Conservation (phyloP, 2,797 vertebrate genomes). For the Mormyrus hasselquistii region DNA sequence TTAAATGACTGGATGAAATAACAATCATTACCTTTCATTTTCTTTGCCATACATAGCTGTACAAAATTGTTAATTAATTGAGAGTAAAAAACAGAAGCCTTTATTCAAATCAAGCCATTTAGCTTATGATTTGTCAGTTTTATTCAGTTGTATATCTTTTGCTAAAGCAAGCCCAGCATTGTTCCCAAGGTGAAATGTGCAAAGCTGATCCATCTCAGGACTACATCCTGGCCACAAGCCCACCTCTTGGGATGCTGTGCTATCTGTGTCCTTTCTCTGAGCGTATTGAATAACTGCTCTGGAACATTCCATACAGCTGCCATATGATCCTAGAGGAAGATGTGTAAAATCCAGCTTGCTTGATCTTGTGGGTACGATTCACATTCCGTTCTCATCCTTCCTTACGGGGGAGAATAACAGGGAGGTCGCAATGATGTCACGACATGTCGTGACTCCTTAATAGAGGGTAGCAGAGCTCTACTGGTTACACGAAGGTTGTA, state of each 20-base stretch:
- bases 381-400: background rate
- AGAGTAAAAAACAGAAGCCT: background rate
- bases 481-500: background rate
- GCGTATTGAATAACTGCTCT: background rate
- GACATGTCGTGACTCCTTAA: background rate
- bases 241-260: background rate
- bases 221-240: background rate
- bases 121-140: background rate
- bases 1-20: background rate
- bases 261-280: background rate
- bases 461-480: background rate
- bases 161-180: background rate
- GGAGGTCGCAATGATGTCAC: background rate
- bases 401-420: background rate
- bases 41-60: background rate
- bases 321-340: background rate
- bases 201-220: background rate
- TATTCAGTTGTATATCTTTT: background rate
- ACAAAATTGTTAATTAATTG: background rate
- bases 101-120: background rate
- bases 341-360: background rate
- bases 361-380: background rate
- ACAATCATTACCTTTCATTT: background rate
- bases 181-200: background rate
- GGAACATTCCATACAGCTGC: background rate